Base-by-base conservation (phyloP, 1,140 invertebrate genomes). In the Eufriesea mexicana region DNA sequence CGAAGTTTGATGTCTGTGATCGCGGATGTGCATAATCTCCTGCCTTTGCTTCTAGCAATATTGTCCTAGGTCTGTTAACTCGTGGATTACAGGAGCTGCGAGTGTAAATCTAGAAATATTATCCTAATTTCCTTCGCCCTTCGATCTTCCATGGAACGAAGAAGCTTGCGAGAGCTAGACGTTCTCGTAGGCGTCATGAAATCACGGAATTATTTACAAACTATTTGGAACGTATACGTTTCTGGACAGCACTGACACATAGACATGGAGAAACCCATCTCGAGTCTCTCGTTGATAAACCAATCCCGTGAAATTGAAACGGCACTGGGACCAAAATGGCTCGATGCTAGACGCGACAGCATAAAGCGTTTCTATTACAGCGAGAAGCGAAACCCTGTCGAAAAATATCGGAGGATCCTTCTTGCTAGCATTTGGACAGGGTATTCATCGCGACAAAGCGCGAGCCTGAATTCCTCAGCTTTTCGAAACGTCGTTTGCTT, bases 301-400 rank as follows among this genome's bases (percentile, higher is more conserved):
- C 16, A 23, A n/a, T 47, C 75, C 20, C n/a, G 14, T 25, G 35
- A 12, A 66, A 77, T 54, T 45, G 49, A 77, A 25, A 66, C 68
- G 45, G 25, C 25, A 28, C 7, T 8, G 25, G 47, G 9, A 64
- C 5, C n/a, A 12, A 76, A 76, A 64, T 9, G 5, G 25, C 68
- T 64, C 62, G 25, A 64, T 25, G 25, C 25, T 7, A 14, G 61
- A 14, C 25, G 61, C 16, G 18, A 25, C 28, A 61, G 9, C 25
- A 49, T 49, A 64, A 67, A 78, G 35, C 57, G 68, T 78, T 45
- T 51, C 61, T 42, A 78, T 78, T 78, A 78, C 45, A 55, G 55
- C 23, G 51, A n/a, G 23, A 10, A 68, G 23, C 61, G 23, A 18
- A 51, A 8, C 59, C 42, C 20, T 49, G n/a, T 28, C 25, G 76